Evolutionary conservation across 2,888 invertebrate genomes (phyloP).

Genomic region (Tyria jacobaeae): DNA sequence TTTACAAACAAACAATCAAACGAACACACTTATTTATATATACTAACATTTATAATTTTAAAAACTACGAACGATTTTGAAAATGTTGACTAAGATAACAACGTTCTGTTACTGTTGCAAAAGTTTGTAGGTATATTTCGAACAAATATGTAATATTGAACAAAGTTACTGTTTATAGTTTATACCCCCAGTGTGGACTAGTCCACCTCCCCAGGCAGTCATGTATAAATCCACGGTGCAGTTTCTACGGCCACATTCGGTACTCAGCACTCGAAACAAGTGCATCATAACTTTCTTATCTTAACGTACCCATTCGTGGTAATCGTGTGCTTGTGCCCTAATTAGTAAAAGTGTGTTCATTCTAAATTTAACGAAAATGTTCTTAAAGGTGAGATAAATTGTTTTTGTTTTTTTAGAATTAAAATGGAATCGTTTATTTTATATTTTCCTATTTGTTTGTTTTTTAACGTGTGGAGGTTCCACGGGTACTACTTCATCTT

Average conservation of each 20-base stretch:
- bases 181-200: conserved; percentile 18
- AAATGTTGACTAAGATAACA: too few relatives aligned
- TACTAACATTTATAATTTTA: too few relatives aligned
- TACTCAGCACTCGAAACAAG: conserved; percentile 57
- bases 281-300: conserved; percentile 47
- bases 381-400: conserved; percentile 66
- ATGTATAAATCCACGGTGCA: conserved; percentile 66
- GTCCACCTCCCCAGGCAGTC: conserved; percentile 49
- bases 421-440: too few relatives aligned
- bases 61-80: too few relatives aligned
- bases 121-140: too few relatives aligned
- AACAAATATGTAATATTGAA: not conserved
- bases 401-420: too few relatives aligned
- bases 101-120: too few relatives aligned
- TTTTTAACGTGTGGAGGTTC: too few relatives aligned
- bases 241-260: conserved; percentile 72
- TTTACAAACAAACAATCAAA: too few relatives aligned
- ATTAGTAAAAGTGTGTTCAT: conserved; percentile 48
- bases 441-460: too few relatives aligned
- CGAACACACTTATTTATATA: too few relatives aligned
- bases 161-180: conserved; percentile 9
- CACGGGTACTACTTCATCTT: too few relatives aligned
- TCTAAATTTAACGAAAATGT: conserved; percentile 60
- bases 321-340: conserved; percentile 51
- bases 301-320: conserved; percentile 32